Evolutionary conservation across 2,797 vertebrate genomes (phyloP), one percentile per base, ranked within the genome.

Genomic region (Huso huso): DNA sequence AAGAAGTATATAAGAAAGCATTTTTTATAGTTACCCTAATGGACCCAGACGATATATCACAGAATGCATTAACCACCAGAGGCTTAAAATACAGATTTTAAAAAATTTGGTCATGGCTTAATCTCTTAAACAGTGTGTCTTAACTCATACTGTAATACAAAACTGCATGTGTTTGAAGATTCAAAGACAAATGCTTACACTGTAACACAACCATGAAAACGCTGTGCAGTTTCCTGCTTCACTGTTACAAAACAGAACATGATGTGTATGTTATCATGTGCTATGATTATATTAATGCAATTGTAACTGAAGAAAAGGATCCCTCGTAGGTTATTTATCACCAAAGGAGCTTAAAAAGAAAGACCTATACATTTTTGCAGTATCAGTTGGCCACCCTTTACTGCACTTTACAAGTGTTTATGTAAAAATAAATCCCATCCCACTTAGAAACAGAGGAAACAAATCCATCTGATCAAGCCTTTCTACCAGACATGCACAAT

Each of bases 391-490:
- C 63, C 68, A 6, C 37, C 64, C 70, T 73, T 52, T 75, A 71
- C 61, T 68, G 62, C 50, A 67, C 76, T 79, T 77, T 1, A 0
- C 0, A 2, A 49, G 68, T 80, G 82, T 89, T 91, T 84, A 84
- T 76, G 74, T 79, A 79, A 70, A 80, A 82, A 81, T 77, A 79
- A 76, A 82, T 87, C 76, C 81, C 76, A 79, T 69, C n/a, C 75
- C 77, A 79, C 68, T 70, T 77, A 86, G 80, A 87, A 85, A 80
- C 80, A 71, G 67, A 83, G 78, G 82, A 89, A 88, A 78, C 71
- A 78, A 81, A 88, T 87, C 77, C 79, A 81, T 92, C 88, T 87
- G 89, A 88, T 89, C 87, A 90, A 79, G 78, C 77, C 78, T 80
- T 81, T 81, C 78, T 75, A 76, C 76, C 82, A 69, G 73, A 79